A percentile compares a stretch with the other conserved stretches of the same genome.
Conservation (phyloP, 2,797 vertebrate genomes). For the Synanceia verrucosa region DNA sequence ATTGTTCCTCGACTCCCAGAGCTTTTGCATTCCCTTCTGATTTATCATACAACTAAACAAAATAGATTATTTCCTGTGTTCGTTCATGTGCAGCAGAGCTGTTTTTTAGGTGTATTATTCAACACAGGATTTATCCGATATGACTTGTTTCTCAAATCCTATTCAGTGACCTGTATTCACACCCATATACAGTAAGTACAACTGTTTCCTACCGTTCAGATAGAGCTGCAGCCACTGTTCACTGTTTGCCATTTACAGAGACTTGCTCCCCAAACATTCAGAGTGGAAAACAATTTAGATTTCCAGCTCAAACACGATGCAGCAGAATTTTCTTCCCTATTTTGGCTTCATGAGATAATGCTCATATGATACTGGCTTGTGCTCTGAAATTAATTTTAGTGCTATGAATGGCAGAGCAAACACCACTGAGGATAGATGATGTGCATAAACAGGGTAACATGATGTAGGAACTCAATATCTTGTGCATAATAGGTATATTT, state of each 20-base stretch:
- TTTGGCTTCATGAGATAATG: constrained; percentile 35
- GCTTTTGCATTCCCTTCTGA: constrained; percentile 8
- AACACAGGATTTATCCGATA: constrained; percentile 25
- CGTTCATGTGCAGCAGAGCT: constrained; percentile 31
- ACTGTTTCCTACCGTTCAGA: neutral
- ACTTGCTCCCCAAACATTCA: constrained; percentile 18
- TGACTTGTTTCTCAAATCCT: constrained; percentile 7
- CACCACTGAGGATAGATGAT: constrained; percentile 14
- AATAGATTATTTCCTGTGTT: constrained; percentile 32
- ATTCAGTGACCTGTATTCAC: constrained; percentile 3
- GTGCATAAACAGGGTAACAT: constrained; percentile 6
- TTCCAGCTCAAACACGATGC: constrained; percentile 39
- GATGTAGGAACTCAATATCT: constrained; percentile 14
- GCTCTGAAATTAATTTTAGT: constrained; percentile 32
- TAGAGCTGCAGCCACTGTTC: neutral
- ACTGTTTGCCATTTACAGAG: constrained; percentile 26
- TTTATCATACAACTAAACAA: constrained; percentile 22
- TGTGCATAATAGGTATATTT: constrained; percentile 6
- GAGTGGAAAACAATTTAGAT: constrained; percentile 35
- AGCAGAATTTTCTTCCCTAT: constrained; percentile 9
- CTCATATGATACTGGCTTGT: constrained; percentile 27
- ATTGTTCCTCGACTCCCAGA: constrained; percentile 10
- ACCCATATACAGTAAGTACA: neutral
- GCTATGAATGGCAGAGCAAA: constrained; percentile 11
- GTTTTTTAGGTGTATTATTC: constrained; percentile 16